Base-by-base conservation (phyloP, 2,797 vertebrate species). In the Eutrigla gurnardus region DNA sequence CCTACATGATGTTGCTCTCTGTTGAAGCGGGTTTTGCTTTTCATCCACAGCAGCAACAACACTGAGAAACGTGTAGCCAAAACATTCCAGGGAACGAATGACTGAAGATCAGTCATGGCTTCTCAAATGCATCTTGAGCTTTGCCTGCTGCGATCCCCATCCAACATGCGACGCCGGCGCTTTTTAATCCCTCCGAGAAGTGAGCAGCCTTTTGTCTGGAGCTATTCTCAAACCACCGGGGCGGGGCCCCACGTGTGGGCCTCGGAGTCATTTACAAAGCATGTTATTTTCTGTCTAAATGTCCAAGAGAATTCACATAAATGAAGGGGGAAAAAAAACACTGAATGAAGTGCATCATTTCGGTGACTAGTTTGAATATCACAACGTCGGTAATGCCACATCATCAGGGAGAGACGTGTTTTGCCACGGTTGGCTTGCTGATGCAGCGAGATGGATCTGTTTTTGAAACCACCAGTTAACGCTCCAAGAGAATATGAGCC, bases 71-170 rank as follows among this genome's bases (percentile, higher is more conserved):
- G 50, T 63, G 70, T 25, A 77, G 78, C 63, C 65, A 65, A 73
- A 80, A 68, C 63, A 71, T 70, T 36, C 65, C 6, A 47, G 14
- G 15, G 32, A 64, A 25, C 45, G 25, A 25, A 35, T 60, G 33
- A 33, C 46, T 18, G 4, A 58, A 13, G 17, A 45, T 32, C 9
- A 49, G 15, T 57, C 33, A 25, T 18, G 54, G 43, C 66, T 66
- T 42, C 71, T 70, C n/a, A 62, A 15, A 71, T 59, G 35, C 49
- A 55, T 18, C 13, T 37, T 63, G 60, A 78, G 35, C 58, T 25
- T 17, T 18, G 36, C 76, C 73, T 55, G 70, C 73, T 73, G 71
- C 68, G 50, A 75, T 76, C 59, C 25, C 36, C 12, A 67, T 73
- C 55, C 68, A 35, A 42, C 59, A 46, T 6, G 63, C 1, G 40